Evolutionary conservation across 2,113 vertebrate species (phyloP).

Genomic region (Mesitornis unicolor): DNA sequence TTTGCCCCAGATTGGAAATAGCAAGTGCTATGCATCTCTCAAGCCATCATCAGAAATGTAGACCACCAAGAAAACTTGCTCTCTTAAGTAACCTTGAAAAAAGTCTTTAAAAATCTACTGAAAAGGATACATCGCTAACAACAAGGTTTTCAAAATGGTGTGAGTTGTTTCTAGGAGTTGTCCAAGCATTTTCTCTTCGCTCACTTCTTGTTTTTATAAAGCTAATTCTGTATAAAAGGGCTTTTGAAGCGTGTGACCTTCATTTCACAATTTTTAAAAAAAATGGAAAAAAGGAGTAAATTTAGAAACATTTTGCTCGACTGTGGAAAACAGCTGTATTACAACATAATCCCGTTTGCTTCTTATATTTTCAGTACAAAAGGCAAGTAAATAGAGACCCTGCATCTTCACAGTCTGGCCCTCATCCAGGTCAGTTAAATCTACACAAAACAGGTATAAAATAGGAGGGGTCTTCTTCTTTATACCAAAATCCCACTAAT

Average conservation of each 20-base stretch:
- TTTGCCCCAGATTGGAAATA: background rate
- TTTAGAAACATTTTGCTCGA: background rate
- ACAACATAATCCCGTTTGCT: conserved; percentile 32
- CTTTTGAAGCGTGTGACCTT: background rate
- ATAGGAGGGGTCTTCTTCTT: background rate
- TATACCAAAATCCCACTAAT: background rate
- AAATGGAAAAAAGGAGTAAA: background rate
- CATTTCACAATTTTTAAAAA: background rate
- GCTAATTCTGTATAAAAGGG: conserved; percentile 12
- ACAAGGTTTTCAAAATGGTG: background rate
- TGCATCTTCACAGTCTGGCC: background rate
- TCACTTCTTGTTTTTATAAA: background rate
- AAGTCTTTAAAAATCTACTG: background rate
- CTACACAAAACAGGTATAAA: background rate
- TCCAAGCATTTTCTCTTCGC: background rate
- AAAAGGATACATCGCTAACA: background rate
- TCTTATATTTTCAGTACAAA: conserved; percentile 35
- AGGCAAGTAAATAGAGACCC: conserved; percentile 34
- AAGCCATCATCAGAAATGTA: background rate
- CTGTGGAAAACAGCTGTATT: conserved; percentile 19
- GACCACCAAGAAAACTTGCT: background rate
- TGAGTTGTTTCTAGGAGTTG: background rate
- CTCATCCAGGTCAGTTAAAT: background rate
- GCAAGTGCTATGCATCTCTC: background rate
- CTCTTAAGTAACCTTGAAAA: background rate